These are phyloP conservation scores for Phyllotreta cruciferae DNA, from an alignment of 2,888 invertebrate species.

Conservation along the genomic window DNA sequence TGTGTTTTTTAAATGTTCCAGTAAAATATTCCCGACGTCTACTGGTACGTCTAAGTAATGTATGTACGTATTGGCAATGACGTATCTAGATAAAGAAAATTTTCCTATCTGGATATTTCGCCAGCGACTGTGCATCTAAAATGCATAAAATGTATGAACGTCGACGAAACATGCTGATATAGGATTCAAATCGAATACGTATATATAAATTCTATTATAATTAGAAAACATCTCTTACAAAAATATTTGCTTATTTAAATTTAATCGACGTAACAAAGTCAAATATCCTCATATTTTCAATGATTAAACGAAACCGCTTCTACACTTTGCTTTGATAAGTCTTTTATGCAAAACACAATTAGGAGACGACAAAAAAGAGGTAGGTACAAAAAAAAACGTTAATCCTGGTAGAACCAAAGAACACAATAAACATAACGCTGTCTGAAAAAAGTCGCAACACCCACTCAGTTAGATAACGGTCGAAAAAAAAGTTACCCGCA, in stretches of 20 bases:
- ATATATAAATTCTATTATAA: no score
- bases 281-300: no score
- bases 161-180: no score
- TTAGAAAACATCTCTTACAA: no score
- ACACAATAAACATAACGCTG: conserved; percentile 27
- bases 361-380: background rate
- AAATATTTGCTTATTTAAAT: no score
- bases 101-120: background rate
- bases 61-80: conserved; percentile 13
- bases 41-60: background rate
- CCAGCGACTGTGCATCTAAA: no score
- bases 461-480: conserved; percentile 31
- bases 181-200: no score
- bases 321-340: no score
- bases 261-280: no score
- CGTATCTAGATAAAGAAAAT: conserved; percentile 15
- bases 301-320: no score
- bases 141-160: no score
- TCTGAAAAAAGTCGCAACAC: conserved; percentile 28
- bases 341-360: no score
- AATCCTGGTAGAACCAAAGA: conserved; percentile 22
- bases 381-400: conserved; percentile 20
- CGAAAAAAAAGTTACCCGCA: conserved; percentile 25
- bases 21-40: conserved; percentile 5
- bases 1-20: conserved; percentile 26